phyloP scores from a whole-genome alignment of 2,797 vertebrate species.

The Xenops minutus region DNA sequence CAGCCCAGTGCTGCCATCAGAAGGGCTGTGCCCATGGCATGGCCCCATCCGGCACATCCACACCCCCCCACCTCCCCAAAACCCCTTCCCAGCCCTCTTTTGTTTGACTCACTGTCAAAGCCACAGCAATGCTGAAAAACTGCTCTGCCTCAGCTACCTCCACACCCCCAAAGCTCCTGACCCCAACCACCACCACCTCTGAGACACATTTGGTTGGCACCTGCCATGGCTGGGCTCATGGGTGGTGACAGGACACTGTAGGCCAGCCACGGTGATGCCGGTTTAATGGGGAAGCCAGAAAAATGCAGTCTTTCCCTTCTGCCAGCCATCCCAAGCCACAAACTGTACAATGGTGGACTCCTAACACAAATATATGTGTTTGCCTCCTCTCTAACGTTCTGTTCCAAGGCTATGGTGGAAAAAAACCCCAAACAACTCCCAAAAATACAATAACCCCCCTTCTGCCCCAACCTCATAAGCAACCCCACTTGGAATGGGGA shows the following conservation, averaged over 20 bases:
- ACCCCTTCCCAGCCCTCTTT: not conserved
- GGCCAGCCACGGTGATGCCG: not conserved
- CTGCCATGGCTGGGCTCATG: not conserved
- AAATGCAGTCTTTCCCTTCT: not conserved
- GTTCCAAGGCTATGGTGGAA: not conserved
- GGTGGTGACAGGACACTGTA: not conserved
- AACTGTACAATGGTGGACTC: fast-evolving
- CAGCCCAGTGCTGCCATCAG: not conserved
- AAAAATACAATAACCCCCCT: not conserved
- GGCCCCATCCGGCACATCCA: not conserved
- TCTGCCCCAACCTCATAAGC: not conserved
- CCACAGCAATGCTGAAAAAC: not conserved
- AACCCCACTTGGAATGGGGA: not conserved
- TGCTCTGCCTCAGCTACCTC: not conserved
- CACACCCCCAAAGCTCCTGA: not conserved
- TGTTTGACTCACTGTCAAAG: not conserved
- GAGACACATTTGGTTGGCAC: not conserved
- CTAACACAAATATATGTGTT: fast-evolving
- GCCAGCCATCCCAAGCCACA: not conserved
- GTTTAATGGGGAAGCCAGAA: not conserved
- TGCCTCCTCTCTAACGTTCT: not conserved
- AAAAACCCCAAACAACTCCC: not conserved
- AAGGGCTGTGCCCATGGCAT: not conserved
- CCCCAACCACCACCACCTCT: not conserved
- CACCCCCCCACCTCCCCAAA: fast-evolving